Evolutionary conservation across 2,888 invertebrate genomes (phyloP).

Genomic region (Gryllus longicercus): DNA sequence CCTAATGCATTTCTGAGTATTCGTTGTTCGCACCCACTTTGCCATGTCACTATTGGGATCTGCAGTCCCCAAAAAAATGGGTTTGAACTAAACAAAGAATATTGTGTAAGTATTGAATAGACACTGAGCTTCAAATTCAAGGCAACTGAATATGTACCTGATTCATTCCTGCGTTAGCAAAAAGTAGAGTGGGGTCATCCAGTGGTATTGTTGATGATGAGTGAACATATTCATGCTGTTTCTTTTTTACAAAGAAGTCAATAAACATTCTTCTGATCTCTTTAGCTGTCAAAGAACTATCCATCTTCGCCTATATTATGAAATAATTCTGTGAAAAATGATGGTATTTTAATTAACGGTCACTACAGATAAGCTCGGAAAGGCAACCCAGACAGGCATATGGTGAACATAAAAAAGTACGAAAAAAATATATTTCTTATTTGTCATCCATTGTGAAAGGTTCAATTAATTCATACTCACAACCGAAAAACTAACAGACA

Average conservation of each 20-base stretch:
- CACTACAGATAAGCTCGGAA: too few species aligned
- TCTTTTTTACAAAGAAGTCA: slow-evolving; percentile 82
- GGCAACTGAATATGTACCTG: slow-evolving; percentile 56
- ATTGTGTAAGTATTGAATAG: too few species aligned
- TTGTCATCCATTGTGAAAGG: too few species aligned
- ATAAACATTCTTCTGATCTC: slow-evolving; percentile 82
- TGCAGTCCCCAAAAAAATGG: slow-evolving; percentile 92
- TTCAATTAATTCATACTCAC: too few species aligned
- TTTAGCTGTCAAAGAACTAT: slow-evolving; percentile 54
- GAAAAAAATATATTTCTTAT: too few species aligned
- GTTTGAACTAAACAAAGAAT: slow-evolving; percentile 70
- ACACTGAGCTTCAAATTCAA: too few species aligned
- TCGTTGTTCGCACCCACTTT: slow-evolving; percentile 81
- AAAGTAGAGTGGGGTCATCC: slow-evolving; percentile 96
- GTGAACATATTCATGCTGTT: slow-evolving; percentile 86
- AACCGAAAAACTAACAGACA: too few species aligned
- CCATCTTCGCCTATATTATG: slow-evolving; percentile 21
- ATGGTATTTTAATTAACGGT: too few species aligned
- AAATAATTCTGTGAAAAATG: too few species aligned
- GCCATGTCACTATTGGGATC: slow-evolving; percentile 96
- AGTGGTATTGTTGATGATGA: slow-evolving; percentile 96
- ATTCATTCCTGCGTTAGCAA: slow-evolving; percentile 99
- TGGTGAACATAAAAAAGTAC: too few species aligned
- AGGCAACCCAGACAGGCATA: too few species aligned
- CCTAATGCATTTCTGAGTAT: slow-evolving; percentile 98